Evolutionary conservation across 2,888 invertebrate species (phyloP), one percentile per base, ranked within the genome.

Genomic region (Rotaria macrura): DNA sequence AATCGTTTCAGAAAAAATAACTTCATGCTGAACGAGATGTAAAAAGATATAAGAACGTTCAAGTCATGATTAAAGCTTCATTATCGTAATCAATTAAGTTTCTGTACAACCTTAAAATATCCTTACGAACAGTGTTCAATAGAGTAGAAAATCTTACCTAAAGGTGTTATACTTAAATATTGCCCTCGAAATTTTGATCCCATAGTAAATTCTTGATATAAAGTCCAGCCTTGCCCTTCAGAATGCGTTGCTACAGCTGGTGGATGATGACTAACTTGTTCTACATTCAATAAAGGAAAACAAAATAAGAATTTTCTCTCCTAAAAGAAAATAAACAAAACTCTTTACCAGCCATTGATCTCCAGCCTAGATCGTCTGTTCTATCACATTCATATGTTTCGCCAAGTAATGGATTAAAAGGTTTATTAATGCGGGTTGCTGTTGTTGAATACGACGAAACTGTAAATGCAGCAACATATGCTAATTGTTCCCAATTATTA

Each of bases 201-300:
- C 97, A 99, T 97, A 83, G 97, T 96, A 92, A 99, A 98, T 92
- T 99, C 99, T 92, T 99, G 98, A 96, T 96, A 97, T 91, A 95
- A 95, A 88, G 93, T 93, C 99, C 99, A 99, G 65, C 93, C 93
- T 87, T 92, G 92, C 25, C 97, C 96, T 91, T 96, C 96, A 90
- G 95, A 95, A 92, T 94, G 94, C 91, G 96, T 95, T 54, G 97
- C 97, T 87, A 96, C 94, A 93, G 97, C 95, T 25, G 97, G 97
- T 43, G 97, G 97, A 92, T 97, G 97, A 93, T 97, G 97, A 14
- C 72, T 79, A 25, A 85, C 85, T 85, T 86, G 86, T 85, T 86
- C 85, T 29, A 74, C 23, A 79, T 23, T n/a, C n/a, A n/a, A n/a
- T n/a, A n/a, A n/a, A n/a, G n/a, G n/a, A n/a, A n/a, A n/a, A n/a